phyloP scores from a whole-genome alignment of 2,797 vertebrate genomes.

The Chaetophractus vellerosus region DNA sequence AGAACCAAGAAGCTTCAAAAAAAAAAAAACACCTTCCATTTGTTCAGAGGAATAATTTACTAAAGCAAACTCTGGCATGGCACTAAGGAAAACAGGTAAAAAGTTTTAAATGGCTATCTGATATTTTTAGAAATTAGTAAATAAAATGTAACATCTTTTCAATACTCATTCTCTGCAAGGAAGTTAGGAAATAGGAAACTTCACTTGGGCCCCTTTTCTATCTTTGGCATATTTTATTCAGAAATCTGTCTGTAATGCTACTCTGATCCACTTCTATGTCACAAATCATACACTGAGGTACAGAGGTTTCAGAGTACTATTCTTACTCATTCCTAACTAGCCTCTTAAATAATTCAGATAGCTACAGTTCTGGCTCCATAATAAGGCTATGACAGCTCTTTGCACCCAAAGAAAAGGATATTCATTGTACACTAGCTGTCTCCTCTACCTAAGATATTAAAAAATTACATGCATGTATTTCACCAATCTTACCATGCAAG shows the following conservation, averaged over 20 bases:
- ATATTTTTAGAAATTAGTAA: constrained; percentile 47
- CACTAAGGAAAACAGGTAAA: constrained; percentile 42
- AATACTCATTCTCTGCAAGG: constrained; percentile 47
- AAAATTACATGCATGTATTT: not conserved
- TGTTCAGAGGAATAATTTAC: constrained; percentile 39
- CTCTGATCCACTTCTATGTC: not conserved
- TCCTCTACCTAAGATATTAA: not conserved
- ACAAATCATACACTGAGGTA: constrained; percentile 30
- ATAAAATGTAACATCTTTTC: constrained; percentile 48
- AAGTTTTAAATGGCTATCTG: constrained; percentile 5
- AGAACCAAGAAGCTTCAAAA: constrained; percentile 27
- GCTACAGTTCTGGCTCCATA: not conserved
- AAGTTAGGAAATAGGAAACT: not conserved
- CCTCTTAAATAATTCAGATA: constrained; percentile 39
- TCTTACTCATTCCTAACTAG: not conserved
- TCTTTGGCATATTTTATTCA: constrained; percentile 44
- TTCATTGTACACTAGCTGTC: not conserved
- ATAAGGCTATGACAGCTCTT: not conserved
- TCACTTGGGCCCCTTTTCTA: not conserved
- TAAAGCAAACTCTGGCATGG: constrained; percentile 8
- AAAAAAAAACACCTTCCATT: not conserved
- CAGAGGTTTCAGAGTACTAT: constrained; percentile 38
- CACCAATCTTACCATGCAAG: constrained; percentile 91
- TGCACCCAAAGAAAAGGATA: not conserved
- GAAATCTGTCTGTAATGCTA: not conserved